phyloP scores from a whole-genome alignment of 2,113 vertebrate genomes.

The Nothobranchius kuhntae region DNA sequence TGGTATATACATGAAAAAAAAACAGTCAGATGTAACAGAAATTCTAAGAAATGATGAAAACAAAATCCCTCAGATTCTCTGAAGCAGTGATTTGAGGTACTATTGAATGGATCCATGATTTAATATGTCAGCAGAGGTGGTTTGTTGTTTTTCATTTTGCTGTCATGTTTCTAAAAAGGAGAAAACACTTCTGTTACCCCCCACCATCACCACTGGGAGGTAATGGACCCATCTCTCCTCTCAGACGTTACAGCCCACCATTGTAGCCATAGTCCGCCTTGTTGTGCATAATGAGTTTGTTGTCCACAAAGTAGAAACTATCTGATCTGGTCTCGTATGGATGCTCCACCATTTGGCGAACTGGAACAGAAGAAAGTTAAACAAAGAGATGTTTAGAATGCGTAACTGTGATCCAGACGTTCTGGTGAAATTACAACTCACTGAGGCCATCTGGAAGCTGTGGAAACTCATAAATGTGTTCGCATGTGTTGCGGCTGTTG shows the following conservation, averaged over 20 bases:
- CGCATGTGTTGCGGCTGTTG: constrained; percentile 96
- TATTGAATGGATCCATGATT: constrained; percentile 35
- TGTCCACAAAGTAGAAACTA: constrained; percentile 99
- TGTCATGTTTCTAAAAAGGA: constrained; percentile 13
- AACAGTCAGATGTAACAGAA: constrained; percentile 31
- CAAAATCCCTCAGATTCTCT: constrained; percentile 35
- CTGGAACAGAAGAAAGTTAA: constrained; percentile 65
- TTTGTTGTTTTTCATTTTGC: constrained; percentile 11
- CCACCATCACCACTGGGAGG: constrained; percentile 17
- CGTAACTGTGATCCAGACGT: background rate
- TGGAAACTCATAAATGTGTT: constrained; percentile 98
- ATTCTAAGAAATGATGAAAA: constrained; percentile 20
- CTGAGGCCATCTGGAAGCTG: constrained; percentile 95
- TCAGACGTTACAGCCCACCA: constrained; percentile 85
- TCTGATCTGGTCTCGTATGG: constrained; percentile 97
- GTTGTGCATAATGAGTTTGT: constrained; percentile 99
- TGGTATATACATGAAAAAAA: constrained; percentile 16
- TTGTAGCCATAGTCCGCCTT: constrained; percentile 99
- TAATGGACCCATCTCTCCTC: constrained; percentile 36
- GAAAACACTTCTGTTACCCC: constrained; percentile 32
- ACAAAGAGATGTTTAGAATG: background rate
- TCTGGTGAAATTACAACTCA: constrained; percentile 73
- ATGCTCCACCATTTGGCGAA: constrained; percentile 93
- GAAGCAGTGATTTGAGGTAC: constrained; percentile 26
- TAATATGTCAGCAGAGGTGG: constrained; percentile 51